A percentile compares a stretch with the other conserved stretches of the same genome.
phyloP scores from a whole-genome alignment of 2,888 invertebrate species.

The Acronicta psi region DNA sequence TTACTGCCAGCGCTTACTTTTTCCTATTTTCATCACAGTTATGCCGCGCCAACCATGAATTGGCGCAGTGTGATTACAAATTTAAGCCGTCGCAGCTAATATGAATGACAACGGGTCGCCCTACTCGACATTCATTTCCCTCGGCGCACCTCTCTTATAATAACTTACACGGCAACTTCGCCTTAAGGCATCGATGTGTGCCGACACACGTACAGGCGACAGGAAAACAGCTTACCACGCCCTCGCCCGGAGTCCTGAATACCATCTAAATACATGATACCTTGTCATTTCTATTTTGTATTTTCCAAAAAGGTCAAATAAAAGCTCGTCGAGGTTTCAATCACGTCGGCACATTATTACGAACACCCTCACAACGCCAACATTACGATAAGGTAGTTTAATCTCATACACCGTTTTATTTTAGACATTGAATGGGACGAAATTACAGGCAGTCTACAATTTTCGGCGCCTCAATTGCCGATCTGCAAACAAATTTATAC shows the following conservation, averaged over 20 bases:
- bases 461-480: constrained; percentile 79
- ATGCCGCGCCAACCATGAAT: constrained; percentile 74
- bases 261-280: constrained; percentile 13
- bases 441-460: constrained; percentile 81
- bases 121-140: constrained; percentile 89
- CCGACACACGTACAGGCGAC: constrained; percentile 29
- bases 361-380: constrained; percentile 34
- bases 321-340: constrained; percentile 30
- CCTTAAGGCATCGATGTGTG: constrained; percentile 81
- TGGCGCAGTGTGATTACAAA: constrained; percentile 86
- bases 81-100: constrained; percentile 87
- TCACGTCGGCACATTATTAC: constrained; percentile 34
- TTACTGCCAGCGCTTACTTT: constrained; percentile 69
- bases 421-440: constrained; percentile 73
- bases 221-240: constrained; percentile 26
- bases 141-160: constrained; percentile 88
- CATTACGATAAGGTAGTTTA: constrained; percentile 61
- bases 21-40: constrained; percentile 71
- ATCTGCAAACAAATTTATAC: constrained; percentile 83
- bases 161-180: constrained; percentile 86
- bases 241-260: constrained; percentile 18
- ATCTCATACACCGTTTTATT: constrained; percentile 63
- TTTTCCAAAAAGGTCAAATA: constrained; percentile 14
- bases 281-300: constrained; percentile 13
- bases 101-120: constrained; percentile 88